Percentiles rank a stretch among this genome's conserved stretches.
These are phyloP conservation scores for Blennius ocellaris DNA, from an alignment of 2,113 vertebrate genomes.

Conservation along the genomic window DNA sequence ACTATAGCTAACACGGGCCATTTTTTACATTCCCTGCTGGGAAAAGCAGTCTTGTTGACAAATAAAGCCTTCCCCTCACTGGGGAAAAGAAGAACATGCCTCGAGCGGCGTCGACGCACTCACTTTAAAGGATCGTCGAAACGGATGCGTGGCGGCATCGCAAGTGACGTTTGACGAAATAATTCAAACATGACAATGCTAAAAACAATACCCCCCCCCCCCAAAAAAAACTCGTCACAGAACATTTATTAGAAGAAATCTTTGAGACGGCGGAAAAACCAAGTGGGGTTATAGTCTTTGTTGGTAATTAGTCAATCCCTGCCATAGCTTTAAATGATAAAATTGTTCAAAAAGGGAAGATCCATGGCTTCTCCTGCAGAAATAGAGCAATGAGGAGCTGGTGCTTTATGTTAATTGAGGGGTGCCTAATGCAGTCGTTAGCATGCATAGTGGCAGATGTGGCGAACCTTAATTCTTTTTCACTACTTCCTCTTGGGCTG, in stretches of 20 bases:
- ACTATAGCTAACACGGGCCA: conserved; percentile 64
- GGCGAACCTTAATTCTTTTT: conserved; percentile 72
- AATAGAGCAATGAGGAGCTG: conserved; percentile 68
- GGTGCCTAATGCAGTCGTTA: conserved; percentile 78
- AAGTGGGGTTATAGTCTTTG: conserved; percentile 70
- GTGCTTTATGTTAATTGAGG: conserved; percentile 76
- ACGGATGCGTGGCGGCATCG: conserved; percentile 37
- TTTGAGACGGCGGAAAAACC: conserved; percentile 40
- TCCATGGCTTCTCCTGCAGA: conserved; percentile 62
- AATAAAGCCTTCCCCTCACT: conserved; percentile 65
- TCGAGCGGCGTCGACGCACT: conserved; percentile 24
- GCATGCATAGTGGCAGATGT: conserved; percentile 68
- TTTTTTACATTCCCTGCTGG: conserved; percentile 70
- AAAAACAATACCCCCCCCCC: conserved; percentile 29
- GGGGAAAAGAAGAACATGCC: conserved; percentile 42
- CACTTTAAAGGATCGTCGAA: conserved; percentile 48
- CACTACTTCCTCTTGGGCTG: conserved; percentile 73
- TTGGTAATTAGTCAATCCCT: conserved; percentile 70
- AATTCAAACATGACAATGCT: conserved; percentile 48
- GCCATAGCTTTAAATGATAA: conserved; percentile 62
- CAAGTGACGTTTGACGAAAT: conserved; percentile 59
- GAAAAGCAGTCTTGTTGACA: conserved; percentile 68
- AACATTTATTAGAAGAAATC: conserved; percentile 49
- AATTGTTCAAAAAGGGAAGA: conserved; percentile 66
- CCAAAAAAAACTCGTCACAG: conserved; percentile 30